Evolutionary conservation across 2,797 vertebrate genomes (phyloP).

Genomic region (Moxostoma hubbsi): DNA sequence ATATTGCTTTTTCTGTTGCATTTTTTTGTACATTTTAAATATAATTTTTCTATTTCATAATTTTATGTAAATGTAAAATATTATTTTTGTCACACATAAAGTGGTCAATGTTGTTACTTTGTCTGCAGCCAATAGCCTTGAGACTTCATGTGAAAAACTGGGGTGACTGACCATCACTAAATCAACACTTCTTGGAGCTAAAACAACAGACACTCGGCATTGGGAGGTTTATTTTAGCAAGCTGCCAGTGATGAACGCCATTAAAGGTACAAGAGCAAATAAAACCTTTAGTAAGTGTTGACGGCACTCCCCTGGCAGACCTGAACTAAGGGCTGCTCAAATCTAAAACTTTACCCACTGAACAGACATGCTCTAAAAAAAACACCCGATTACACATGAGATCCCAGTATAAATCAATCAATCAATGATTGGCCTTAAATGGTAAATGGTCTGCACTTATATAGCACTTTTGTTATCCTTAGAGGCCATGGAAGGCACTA

Average conservation of each 20-base stretch:
- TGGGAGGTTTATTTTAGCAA: slow-evolving; percentile 13
- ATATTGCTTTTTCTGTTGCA: too few species aligned
- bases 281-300: neutral
- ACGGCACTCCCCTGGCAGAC: neutral
- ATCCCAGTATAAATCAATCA: slow-evolving; percentile 8
- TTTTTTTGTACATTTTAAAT: too few species aligned
- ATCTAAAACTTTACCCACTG: neutral
- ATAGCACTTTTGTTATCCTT: too few species aligned
- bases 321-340: neutral
- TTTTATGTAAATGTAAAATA: too few species aligned
- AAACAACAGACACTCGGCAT: neutral
- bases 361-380: slow-evolving; percentile 29
- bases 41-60: too few species aligned
- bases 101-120: too few species aligned
- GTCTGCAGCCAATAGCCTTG: neutral
- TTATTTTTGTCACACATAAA: too few species aligned
- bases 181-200: neutral
- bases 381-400: slow-evolving; percentile 8
- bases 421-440: slow-evolving; percentile 27
- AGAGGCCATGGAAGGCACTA: too few species aligned
- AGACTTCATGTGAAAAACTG: neutral
- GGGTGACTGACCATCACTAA: too few species aligned
- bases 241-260: neutral
- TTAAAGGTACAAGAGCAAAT: slow-evolving; percentile 34
- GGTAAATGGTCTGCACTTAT: too few species aligned